Percentiles rank a stretch among this genome's conserved stretches.
phyloP scores from a whole-genome alignment of 1,140 invertebrate species.

The Stratiolaelaps scimitus region DNA sequence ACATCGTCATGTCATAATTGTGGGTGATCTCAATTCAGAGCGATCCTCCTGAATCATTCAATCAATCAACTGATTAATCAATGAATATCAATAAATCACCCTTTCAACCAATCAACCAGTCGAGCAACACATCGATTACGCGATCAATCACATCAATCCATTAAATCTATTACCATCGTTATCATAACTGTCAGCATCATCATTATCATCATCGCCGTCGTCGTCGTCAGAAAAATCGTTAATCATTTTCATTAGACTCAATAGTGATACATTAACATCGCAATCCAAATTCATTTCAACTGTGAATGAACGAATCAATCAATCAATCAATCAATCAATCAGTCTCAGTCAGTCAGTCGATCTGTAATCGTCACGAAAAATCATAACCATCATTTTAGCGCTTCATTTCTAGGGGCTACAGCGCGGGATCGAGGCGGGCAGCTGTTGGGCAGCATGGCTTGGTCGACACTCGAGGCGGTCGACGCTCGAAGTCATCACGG shows the following conservation, averaged over 20 bases:
- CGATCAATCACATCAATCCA: neutral
- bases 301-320: conserved; percentile 1
- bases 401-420: neutral
- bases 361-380: neutral
- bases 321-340: conserved; percentile 1
- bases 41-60: too few relatives aligned
- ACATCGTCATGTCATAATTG: too few relatives aligned
- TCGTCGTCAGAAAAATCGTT: neutral
- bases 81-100: neutral
- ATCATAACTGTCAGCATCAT: neutral
- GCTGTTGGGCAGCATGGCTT: neutral
- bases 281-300: neutral
- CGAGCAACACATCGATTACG: neutral
- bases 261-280: neutral
- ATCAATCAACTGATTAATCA: too few relatives aligned
- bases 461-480: neutral
- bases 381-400: neutral
- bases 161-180: conserved; percentile 16
- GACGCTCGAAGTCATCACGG: neutral
- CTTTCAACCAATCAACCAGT: conserved; percentile 16
- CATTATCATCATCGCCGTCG: neutral
- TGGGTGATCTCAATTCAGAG: too few relatives aligned
- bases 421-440: neutral
- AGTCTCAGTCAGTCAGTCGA: neutral
- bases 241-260: neutral